A percentile compares a stretch with the other conserved stretches of the same genome.
Conservation (phyloP, 2,797 vertebrate species). For the Aphelocoma californica region DNA sequence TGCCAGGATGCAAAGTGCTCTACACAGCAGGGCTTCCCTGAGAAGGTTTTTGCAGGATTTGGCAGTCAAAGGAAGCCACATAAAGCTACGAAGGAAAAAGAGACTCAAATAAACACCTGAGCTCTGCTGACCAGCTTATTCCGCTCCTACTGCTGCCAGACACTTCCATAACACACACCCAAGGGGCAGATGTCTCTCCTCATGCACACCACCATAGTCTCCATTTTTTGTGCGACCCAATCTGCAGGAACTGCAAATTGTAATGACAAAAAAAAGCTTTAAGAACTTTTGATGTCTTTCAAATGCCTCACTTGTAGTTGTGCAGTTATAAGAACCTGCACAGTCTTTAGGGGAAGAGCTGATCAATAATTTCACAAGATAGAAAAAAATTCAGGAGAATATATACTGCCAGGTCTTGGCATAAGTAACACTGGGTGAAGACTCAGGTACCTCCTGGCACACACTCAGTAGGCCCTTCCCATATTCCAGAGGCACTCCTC, state of each 20-base stretch:
- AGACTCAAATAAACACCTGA: not conserved
- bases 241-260: not conserved
- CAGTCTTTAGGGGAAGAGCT: not conserved
- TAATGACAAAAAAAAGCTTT: not conserved
- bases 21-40: not conserved
- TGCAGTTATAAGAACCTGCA: not conserved
- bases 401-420: not conserved
- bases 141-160: not conserved
- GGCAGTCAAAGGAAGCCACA: not conserved
- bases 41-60: not conserved
- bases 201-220: not conserved
- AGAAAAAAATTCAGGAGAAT: not conserved
- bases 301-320: not conserved
- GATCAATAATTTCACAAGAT: not conserved
- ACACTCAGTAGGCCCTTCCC: not conserved
- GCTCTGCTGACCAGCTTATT: not conserved
- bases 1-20: not conserved
- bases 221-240: not conserved
- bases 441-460: not conserved
- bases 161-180: not conserved
- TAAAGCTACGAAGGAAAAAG: not conserved
- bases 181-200: not conserved
- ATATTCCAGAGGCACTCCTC: not conserved
- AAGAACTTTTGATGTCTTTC: not conserved
- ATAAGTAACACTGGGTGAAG: not conserved